phyloP scores from a whole-genome alignment of 1,140 invertebrate species.

The Bombus ignitus region DNA sequence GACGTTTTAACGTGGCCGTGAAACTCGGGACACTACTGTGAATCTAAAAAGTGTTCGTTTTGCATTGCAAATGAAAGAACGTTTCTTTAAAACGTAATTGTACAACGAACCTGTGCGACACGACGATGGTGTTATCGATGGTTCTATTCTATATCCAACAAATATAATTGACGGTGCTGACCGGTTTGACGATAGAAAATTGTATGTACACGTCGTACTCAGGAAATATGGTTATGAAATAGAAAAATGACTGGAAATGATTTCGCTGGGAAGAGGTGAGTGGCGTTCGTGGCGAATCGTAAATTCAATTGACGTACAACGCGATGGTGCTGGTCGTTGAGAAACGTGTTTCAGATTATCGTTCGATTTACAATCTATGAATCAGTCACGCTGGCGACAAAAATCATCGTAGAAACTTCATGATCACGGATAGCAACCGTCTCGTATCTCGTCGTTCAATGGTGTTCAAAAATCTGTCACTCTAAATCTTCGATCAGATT shows the following conservation, averaged over 20 bases:
- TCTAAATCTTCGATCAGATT: neutral
- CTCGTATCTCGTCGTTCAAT: neutral
- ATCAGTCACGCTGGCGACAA: neutral
- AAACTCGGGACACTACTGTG: neutral
- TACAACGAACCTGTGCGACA: neutral
- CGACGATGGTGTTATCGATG: neutral
- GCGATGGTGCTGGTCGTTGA: neutral
- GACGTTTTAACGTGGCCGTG: conserved; percentile 1
- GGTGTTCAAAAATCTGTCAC: neutral
- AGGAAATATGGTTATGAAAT: neutral
- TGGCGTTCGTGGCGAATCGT: neutral
- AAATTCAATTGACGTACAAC: conserved; percentile 12
- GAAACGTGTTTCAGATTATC: neutral
- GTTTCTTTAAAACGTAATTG: neutral
- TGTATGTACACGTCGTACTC: neutral
- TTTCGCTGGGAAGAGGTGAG: neutral
- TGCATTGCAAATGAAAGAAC: neutral
- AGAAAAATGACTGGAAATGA: neutral
- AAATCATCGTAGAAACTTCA: neutral
- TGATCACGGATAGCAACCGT: neutral
- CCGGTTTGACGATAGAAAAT: neutral
- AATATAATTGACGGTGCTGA: neutral
- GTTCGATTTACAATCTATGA: neutral
- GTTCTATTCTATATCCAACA: neutral
- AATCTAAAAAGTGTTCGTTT: neutral